Conservation (phyloP, 2,797 vertebrate genomes). For the Gila robusta region DNA sequence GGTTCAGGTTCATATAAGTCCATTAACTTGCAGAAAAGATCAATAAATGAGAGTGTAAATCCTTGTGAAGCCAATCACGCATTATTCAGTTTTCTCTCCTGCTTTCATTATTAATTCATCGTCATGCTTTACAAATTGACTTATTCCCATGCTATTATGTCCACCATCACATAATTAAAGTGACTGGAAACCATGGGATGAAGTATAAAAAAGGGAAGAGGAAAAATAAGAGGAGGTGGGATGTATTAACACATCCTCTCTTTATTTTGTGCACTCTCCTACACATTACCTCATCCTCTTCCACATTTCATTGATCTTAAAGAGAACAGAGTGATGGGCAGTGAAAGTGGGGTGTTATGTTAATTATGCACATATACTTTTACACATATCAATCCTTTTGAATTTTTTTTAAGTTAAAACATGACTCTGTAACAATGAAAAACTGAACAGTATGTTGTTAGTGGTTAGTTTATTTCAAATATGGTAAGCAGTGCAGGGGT, state of each 20-base stretch:
- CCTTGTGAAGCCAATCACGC: slow-evolving; percentile 22
- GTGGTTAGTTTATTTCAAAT: slow-evolving; percentile 25
- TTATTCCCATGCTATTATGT: slow-evolving; percentile 20
- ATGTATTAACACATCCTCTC: slow-evolving; percentile 10
- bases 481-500: slow-evolving; percentile 3
- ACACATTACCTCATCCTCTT: slow-evolving; percentile 35
- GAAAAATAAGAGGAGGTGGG: slow-evolving; percentile 27
- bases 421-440: background rate
- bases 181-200: background rate
- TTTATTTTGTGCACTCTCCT: slow-evolving; percentile 34
- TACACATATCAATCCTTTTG: slow-evolving; percentile 10
- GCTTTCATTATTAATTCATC: background rate
- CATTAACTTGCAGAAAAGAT: slow-evolving; percentile 2
- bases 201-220: slow-evolving; percentile 2
- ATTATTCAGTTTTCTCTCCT: background rate
- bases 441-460: no score
- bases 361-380: slow-evolving; percentile 4
- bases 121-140: slow-evolving; percentile 23
- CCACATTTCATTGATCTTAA: slow-evolving; percentile 31
- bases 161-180: slow-evolving; percentile 32
- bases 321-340: slow-evolving; percentile 12
- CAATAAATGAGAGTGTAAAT: slow-evolving; percentile 9
- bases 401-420: background rate
- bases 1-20: background rate
- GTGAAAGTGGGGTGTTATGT: slow-evolving; percentile 20